Conservation (phyloP, 2,797 vertebrate species). For the Euthynnus affinis region DNA sequence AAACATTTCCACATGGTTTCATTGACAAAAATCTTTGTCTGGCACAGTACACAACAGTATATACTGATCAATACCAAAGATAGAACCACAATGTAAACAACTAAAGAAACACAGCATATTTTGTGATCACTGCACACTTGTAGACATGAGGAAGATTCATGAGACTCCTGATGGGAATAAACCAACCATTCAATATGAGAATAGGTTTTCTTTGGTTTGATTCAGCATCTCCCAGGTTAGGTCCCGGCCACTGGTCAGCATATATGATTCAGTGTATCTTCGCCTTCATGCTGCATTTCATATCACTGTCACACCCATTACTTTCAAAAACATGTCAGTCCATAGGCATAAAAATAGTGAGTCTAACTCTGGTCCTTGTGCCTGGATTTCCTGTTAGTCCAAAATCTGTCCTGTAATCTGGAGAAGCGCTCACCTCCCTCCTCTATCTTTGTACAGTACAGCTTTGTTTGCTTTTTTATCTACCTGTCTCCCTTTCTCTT, state of each 20-base stretch:
- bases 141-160: background rate
- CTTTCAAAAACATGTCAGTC: slow-evolving; percentile 62
- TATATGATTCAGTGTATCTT: slow-evolving; percentile 46
- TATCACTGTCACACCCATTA: slow-evolving; percentile 58
- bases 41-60: background rate
- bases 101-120: background rate
- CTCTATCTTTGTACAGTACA: slow-evolving; percentile 18
- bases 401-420: slow-evolving; percentile 77
- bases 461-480: slow-evolving; percentile 38
- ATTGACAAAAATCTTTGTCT: background rate
- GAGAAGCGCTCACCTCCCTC: slow-evolving; percentile 47
- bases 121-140: background rate
- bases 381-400: slow-evolving; percentile 71
- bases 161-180: background rate
- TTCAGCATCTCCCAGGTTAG: slow-evolving; percentile 10
- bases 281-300: slow-evolving; percentile 66
- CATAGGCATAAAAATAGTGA: slow-evolving; percentile 67
- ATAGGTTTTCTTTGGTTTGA: background rate
- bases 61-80: background rate
- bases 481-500: slow-evolving; percentile 4
- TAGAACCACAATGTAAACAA: too few species aligned
- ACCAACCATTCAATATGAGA: background rate
- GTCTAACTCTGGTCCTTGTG: slow-evolving; percentile 56
- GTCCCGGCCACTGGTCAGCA: slow-evolving; percentile 21
- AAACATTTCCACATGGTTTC: background rate